Evolutionary conservation across 2,888 invertebrate species (phyloP), one percentile per base, ranked within the genome.

Genomic region (Drosophila planitibia): DNA sequence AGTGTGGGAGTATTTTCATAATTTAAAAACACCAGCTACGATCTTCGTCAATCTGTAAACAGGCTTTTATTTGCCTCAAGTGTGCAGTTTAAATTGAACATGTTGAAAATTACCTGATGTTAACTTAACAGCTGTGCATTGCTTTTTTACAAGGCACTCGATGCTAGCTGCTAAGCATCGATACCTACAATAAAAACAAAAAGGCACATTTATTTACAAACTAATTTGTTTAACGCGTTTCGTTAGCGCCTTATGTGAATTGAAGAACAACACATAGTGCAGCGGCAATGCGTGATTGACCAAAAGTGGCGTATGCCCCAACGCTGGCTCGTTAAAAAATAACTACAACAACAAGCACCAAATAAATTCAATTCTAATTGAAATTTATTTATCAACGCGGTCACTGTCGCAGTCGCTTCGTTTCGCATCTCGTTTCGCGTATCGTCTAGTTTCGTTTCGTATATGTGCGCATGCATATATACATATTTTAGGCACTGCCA

Each of bases 381-480:
- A 90, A 85, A 90, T 88, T 85, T 90, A 85, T 85, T 87, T 81
- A 79, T 70, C 74, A 62, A 25, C 67, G 55, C 55, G 60, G 64
- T 32, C 41, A 60, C 52, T 22, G 51, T 64, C 63, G 60, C 39
- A 49, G n/a, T 39, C 32, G 47, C 33, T 32, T 33, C 12, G 22
- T 49, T 44, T 44, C 47, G 47, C 47, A 22, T 47, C 22, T 22
- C 22, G 22, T 25, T 44, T 47, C 47, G 47, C 47, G 47, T 47
- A 22, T 25, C 22, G 16, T 47, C 16, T 55, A 35, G 33, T 30
- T 59, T 30, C 57, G 49, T 66, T 53, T 60, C 16, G 28, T 22
- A 22, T 39, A 14, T 14, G 19, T 14, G 28, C n/a, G 7, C 28
- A 57, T 30, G 16, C 25, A 22, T 22, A 16, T 47, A 54, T 32